Conservation (phyloP, 2,797 vertebrate species). For the Bufotes viridis region DNA sequence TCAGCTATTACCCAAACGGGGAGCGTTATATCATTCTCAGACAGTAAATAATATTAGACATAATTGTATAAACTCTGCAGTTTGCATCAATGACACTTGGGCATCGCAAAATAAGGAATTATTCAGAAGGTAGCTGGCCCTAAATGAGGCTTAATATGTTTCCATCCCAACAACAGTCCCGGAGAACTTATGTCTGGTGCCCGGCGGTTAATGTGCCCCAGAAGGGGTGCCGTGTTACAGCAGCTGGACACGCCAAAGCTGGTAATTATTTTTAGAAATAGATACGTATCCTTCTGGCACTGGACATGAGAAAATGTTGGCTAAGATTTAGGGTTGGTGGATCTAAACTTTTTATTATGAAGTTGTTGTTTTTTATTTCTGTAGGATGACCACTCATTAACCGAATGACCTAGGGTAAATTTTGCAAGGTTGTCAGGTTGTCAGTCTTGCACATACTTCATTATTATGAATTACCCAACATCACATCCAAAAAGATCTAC, state of each 20-base stretch:
- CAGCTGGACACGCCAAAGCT: background rate
- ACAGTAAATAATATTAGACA: slow-evolving; percentile 11
- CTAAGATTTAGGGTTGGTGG: background rate
- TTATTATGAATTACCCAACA: too few relatives aligned
- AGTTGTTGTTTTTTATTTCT: background rate
- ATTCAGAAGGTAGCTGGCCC: background rate
- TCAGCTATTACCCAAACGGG: slow-evolving; percentile 1
- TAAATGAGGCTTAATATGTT: slow-evolving; percentile 18
- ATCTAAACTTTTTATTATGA: background rate
- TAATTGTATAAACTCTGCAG: background rate
- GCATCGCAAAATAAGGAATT: slow-evolving; percentile 2
- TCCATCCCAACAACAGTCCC: background rate
- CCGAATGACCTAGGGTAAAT: too few relatives aligned
- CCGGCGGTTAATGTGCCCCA: background rate
- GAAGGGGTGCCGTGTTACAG: background rate
- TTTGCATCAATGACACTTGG: background rate
- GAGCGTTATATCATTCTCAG: slow-evolving; percentile 7
- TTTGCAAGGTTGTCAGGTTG: too few relatives aligned
- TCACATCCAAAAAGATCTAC: too few relatives aligned
- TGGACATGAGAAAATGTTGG: too few relatives aligned
- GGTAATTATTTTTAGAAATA: slow-evolving; percentile 14
- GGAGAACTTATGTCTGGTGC: background rate
- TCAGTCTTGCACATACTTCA: too few relatives aligned
- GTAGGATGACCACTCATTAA: background rate
- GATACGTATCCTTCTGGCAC: background rate